Conservation (phyloP, 2,888 invertebrate genomes). For the Frankliniella intonsa region DNA sequence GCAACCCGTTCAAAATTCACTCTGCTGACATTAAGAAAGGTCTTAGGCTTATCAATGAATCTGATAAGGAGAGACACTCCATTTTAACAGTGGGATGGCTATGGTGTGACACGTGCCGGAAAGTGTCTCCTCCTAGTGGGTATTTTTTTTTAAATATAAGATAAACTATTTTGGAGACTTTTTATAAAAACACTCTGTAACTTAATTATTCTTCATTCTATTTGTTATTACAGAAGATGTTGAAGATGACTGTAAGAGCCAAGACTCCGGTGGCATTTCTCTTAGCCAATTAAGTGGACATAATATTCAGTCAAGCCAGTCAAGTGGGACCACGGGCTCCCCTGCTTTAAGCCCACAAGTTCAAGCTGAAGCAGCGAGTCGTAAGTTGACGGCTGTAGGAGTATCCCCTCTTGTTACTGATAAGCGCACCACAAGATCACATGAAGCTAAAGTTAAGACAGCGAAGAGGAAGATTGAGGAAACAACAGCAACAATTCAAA, state of each 20-base stretch:
- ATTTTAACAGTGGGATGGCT: not conserved
- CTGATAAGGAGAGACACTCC: not conserved
- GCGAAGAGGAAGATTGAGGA: not conserved
- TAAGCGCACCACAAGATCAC: not conserved
- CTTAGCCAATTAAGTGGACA: not conserved
- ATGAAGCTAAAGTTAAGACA: not conserved
- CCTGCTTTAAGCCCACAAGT: not conserved
- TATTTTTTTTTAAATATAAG: not conserved
- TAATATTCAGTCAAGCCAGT: not conserved
- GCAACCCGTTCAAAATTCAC: not conserved
- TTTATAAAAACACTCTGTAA: not conserved
- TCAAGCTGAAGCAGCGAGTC: not conserved
- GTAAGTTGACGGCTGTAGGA: not conserved
- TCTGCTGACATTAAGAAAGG: not conserved
- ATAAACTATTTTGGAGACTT: no score
- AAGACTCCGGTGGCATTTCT: not conserved
- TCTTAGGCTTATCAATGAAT: not conserved
- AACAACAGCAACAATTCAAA: not conserved
- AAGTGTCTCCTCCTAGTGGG: constrained; percentile 1
- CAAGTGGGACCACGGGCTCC: not conserved
- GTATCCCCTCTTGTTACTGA: not conserved
- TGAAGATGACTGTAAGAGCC: not conserved
- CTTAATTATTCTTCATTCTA: not conserved
- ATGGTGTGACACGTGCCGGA: not conserved
- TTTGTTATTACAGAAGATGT: not conserved